Conservation (phyloP, 1,140 invertebrate genomes). For the Arion vulgaris region DNA sequence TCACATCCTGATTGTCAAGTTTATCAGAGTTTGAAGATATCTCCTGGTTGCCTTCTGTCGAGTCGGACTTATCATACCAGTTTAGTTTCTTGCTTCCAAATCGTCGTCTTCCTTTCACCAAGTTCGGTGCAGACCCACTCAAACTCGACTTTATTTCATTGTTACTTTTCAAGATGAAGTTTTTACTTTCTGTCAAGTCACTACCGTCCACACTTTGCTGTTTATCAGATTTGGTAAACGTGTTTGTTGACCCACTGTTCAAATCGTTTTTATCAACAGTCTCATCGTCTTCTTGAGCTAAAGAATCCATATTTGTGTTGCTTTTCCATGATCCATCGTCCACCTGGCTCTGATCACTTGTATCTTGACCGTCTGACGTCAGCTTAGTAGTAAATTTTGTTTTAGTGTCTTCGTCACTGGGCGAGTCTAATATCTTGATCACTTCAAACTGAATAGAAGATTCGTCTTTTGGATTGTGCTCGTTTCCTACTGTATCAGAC, state of each 20-base stretch:
- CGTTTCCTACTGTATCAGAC: not conserved
- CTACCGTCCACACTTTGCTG: not conserved
- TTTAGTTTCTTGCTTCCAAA: not conserved
- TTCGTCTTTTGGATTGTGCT: not conserved
- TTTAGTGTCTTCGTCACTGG: not conserved
- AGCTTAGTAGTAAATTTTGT: not conserved
- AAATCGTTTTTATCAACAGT: not conserved
- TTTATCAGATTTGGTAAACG: not conserved
- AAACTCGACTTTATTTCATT: not conserved
- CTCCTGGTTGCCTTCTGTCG: not conserved
- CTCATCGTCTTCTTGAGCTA: not conserved
- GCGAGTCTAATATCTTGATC: not conserved
- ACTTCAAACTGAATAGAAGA: not conserved
- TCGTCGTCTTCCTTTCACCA: not conserved
- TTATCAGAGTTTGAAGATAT: not conserved
- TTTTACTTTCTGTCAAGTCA: not conserved
- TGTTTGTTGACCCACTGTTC: not conserved
- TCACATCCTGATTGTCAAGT: not conserved
- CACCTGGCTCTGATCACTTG: not conserved
- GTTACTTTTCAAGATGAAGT: not conserved
- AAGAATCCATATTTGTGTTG: not conserved
- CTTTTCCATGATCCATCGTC: not conserved
- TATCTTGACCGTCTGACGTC: not conserved
- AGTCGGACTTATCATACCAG: not conserved
- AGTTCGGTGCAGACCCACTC: not conserved